A percentile compares a stretch with the other conserved stretches of the same genome.
Conservation (phyloP, 2,888 invertebrate species). For the Drosophila imparisetae region DNA sequence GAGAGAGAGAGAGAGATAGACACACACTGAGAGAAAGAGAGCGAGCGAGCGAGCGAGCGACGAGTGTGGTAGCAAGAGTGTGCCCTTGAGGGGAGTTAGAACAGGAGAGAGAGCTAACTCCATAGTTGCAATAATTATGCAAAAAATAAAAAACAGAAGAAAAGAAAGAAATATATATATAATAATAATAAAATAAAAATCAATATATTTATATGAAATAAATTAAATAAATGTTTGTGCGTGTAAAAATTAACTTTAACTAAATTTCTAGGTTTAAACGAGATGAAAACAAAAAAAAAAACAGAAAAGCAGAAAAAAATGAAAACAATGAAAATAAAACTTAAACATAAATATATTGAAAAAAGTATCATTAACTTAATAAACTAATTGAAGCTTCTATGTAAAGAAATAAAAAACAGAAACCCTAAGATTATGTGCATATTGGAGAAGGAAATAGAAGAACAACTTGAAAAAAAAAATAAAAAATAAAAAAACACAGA, state of each 20-base stretch:
- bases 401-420: slow-evolving; percentile 77
- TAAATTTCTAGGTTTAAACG: slow-evolving; percentile 74
- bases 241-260: slow-evolving; percentile 81
- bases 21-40: slow-evolving; percentile 5
- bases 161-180: slow-evolving; percentile 20
- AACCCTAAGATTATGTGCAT: slow-evolving; percentile 51
- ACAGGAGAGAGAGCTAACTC: slow-evolving; percentile 52
- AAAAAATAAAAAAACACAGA: slow-evolving; percentile 34
- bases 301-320: slow-evolving; percentile 4
- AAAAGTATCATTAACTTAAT: slow-evolving; percentile 78
- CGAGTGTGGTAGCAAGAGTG: slow-evolving; percentile 32
- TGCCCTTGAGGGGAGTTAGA: slow-evolving; percentile 24
- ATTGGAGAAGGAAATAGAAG: slow-evolving; percentile 48
- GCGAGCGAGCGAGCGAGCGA: slow-evolving; percentile 33
- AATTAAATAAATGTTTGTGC: slow-evolving; percentile 81
- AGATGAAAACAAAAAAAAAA: slow-evolving; percentile 8
- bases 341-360: slow-evolving; percentile 69
- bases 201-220: slow-evolving; percentile 75
- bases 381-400: slow-evolving; percentile 80
- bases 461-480: slow-evolving; percentile 41
- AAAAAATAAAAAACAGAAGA: slow-evolving; percentile 28
- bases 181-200: slow-evolving; percentile 39
- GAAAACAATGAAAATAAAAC: slow-evolving; percentile 41
- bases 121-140: slow-evolving; percentile 50
- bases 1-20: slow-evolving; percentile 13